Conservation (phyloP, 2,888 invertebrate genomes). For the Allophyes oxyacanthae region DNA sequence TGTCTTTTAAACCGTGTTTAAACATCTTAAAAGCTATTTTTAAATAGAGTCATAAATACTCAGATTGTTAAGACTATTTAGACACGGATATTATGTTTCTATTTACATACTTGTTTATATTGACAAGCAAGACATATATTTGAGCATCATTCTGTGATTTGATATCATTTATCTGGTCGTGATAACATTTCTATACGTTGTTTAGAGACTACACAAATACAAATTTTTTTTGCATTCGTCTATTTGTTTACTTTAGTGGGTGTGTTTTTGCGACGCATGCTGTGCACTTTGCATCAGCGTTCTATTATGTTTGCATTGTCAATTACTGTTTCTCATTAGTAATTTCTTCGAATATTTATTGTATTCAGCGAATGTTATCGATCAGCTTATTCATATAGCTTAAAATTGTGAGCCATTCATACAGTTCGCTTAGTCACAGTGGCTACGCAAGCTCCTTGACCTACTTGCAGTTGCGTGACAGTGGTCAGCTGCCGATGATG, state of each 20-base stretch:
- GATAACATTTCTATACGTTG: conserved; percentile 7
- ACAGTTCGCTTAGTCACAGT: conserved; percentile 71
- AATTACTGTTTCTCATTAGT: conserved; percentile 38
- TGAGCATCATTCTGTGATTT: neutral
- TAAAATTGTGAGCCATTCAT: conserved; percentile 70
- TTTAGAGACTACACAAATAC: conserved; percentile 36
- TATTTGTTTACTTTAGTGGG: conserved; percentile 37
- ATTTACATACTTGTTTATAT: too few relatives aligned
- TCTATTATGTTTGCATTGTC: conserved; percentile 21
- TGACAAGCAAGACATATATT: neutral
- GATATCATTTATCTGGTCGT: conserved; percentile 13
- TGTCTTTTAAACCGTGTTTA: conserved; percentile 13
- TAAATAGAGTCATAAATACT: neutral
- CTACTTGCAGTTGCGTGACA: conserved; percentile 76
- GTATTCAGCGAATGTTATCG: conserved; percentile 42
- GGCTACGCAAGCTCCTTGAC: conserved; percentile 82
- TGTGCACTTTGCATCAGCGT: conserved; percentile 30
- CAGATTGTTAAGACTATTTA: too few relatives aligned
- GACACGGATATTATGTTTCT: too few relatives aligned
- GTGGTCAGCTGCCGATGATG: conserved; percentile 80
- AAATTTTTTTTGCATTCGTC: conserved; percentile 24
- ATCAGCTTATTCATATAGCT: conserved; percentile 60
- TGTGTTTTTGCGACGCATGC: conserved; percentile 29
- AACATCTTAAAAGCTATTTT: conserved; percentile 17
- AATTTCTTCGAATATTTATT: conserved; percentile 31